These are phyloP conservation scores for Smutsia gigantea DNA, from an alignment of 2,797 vertebrate genomes.

Conservation along the genomic window DNA sequence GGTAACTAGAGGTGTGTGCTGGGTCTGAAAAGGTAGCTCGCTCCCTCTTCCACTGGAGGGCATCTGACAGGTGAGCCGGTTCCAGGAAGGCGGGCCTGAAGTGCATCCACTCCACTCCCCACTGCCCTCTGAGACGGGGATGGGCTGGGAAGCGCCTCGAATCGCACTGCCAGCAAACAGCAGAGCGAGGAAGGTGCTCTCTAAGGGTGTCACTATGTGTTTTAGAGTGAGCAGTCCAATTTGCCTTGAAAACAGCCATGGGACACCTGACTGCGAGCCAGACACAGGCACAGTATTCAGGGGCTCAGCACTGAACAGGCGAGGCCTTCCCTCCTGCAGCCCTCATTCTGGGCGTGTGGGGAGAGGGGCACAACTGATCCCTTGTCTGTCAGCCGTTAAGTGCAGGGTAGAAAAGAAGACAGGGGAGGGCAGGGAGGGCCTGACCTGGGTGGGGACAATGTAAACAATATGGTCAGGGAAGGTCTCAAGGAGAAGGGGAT, in stretches of 20 bases:
- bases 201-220: too few relatives aligned
- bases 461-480: background rate
- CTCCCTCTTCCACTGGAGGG: background rate
- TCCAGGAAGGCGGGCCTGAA: background rate
- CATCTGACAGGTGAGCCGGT: background rate
- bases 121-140: background rate
- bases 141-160: background rate
- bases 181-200: background rate
- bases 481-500: background rate
- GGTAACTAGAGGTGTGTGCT: background rate
- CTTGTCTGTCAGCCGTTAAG: background rate
- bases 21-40: background rate
- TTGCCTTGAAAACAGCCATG: background rate
- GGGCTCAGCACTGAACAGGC: background rate
- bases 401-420: background rate
- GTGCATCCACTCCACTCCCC: background rate
- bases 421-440: background rate
- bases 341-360: background rate
- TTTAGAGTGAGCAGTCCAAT: too few relatives aligned
- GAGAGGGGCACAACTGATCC: background rate
- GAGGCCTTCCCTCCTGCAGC: background rate
- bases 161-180: background rate
- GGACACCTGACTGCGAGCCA: background rate
- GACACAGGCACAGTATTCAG: fast-evolving
- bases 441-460: background rate